Conservation (phyloP, 64 coral and sea anemone species). For the Platygyra sinensis region DNA sequence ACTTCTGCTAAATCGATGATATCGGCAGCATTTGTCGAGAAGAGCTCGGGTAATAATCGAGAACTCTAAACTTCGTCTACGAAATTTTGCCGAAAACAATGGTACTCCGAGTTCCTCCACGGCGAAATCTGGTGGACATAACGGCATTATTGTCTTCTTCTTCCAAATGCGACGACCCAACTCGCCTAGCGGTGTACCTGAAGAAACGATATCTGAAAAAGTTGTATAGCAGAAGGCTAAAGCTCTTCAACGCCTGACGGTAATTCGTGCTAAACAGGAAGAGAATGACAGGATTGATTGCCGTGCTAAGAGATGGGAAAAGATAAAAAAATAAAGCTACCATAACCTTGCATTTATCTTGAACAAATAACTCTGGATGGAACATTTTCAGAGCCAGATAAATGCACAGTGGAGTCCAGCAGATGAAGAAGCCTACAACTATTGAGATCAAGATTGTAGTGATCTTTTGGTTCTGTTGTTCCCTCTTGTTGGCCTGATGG, state of each 20-base stretch:
- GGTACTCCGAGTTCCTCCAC: not conserved
- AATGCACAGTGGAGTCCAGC: conserved; percentile 35
- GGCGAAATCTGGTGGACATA: not conserved
- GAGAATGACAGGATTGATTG: conserved; percentile 29
- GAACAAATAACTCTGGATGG: not conserved
- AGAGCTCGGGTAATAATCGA: not conserved
- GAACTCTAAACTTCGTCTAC: not conserved
- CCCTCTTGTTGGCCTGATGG: not conserved
- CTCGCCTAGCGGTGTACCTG: not conserved
- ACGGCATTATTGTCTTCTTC: not conserved
- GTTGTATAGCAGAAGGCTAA: not conserved
- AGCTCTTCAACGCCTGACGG: conserved; percentile 1
- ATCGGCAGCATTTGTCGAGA: too few species aligned
- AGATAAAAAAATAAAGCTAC: conserved; percentile 32
- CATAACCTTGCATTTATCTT: conserved; percentile 1
- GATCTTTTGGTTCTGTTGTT: conserved; percentile 24
- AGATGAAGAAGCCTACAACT: conserved; percentile 8
- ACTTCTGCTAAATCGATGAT: too few species aligned
- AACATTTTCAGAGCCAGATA: conserved; percentile 29
- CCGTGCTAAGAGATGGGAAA: conserved; percentile 33
- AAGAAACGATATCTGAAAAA: not conserved
- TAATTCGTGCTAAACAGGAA: conserved; percentile 34
- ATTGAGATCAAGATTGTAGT: conserved; percentile 9
- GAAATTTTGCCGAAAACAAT: not conserved
- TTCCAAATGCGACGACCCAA: not conserved